Evolutionary conservation across 1,140 invertebrate species (phyloP).

Genomic region (Drosophila teissieri): DNA sequence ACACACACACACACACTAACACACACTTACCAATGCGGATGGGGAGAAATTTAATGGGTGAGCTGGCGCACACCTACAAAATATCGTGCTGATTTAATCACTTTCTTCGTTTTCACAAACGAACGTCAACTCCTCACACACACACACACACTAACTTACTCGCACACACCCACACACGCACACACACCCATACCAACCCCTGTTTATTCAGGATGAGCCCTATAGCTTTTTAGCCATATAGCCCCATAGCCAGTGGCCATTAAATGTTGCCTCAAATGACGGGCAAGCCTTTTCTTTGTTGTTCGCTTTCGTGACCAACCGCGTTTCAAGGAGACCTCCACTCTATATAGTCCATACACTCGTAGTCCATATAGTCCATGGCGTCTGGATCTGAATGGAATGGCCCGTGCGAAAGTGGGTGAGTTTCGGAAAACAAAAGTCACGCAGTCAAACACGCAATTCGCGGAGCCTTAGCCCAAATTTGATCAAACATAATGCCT

Average conservation of each 20-base stretch:
- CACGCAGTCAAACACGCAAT: constrained; percentile 77
- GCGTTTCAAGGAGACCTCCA: constrained; percentile 75
- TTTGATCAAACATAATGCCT: constrained; percentile 62
- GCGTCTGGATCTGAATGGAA: constrained; percentile 11
- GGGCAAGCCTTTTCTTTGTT: constrained; percentile 77
- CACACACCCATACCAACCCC: constrained; percentile 52
- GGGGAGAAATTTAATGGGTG: constrained; percentile 71
- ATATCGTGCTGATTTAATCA: constrained; percentile 83
- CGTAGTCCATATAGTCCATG: not conserved
- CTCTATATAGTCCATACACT: not conserved
- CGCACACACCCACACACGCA: too few species aligned
- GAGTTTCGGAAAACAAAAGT: constrained; percentile 63
- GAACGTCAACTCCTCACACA: constrained; percentile 67
- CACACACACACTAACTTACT: constrained; percentile 3
- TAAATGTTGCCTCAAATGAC: constrained; percentile 82
- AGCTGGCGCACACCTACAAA: constrained; percentile 77
- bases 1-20: constrained; percentile 26
- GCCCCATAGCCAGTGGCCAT: constrained; percentile 77
- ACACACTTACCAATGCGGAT: constrained; percentile 19
- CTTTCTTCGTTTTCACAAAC: constrained; percentile 76
- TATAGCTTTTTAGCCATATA: constrained; percentile 51
- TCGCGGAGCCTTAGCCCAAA: constrained; percentile 44
- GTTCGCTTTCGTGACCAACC: constrained; percentile 74
- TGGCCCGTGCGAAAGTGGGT: constrained; percentile 41
- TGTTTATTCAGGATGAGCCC: constrained; percentile 67